Evolutionary conservation across 2,888 invertebrate species (phyloP).

Genomic region (Philereme transversata): DNA sequence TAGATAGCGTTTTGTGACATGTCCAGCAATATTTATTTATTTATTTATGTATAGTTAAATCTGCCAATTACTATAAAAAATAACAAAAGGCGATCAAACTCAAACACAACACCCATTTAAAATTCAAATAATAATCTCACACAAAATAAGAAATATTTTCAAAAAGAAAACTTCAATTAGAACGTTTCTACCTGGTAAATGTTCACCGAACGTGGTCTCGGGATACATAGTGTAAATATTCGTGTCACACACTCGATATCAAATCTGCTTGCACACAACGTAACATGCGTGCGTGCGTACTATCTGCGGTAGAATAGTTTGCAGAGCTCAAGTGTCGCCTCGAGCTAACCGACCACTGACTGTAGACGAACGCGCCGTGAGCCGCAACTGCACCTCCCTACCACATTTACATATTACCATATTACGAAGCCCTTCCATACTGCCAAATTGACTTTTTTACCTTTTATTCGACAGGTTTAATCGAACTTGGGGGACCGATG

Average conservation of each 20-base stretch:
- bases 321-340: conserved; percentile 46
- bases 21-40: no score
- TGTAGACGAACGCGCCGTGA: conserved; percentile 56
- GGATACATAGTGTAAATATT: conserved; percentile 68
- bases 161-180: not conserved
- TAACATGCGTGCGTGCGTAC: conserved; percentile 42
- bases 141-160: not conserved
- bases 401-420: conserved; percentile 79
- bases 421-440: conserved; percentile 76
- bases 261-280: conserved; percentile 42
- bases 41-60: no score
- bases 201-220: conserved; percentile 68
- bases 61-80: no score
- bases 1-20: no score
- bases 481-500: conserved; percentile 75
- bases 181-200: conserved; percentile 64
- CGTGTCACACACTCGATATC: conserved; percentile 49
- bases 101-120: not conserved
- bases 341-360: conserved; percentile 47
- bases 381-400: conserved; percentile 77
- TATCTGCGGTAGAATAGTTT: conserved; percentile 24
- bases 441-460: conserved; percentile 82
- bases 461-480: conserved; percentile 81
- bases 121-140: not conserved
- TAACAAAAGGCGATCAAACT: no score